Conservation (phyloP, 1,140 invertebrate species). For the Drosophila mojavensis region DNA sequence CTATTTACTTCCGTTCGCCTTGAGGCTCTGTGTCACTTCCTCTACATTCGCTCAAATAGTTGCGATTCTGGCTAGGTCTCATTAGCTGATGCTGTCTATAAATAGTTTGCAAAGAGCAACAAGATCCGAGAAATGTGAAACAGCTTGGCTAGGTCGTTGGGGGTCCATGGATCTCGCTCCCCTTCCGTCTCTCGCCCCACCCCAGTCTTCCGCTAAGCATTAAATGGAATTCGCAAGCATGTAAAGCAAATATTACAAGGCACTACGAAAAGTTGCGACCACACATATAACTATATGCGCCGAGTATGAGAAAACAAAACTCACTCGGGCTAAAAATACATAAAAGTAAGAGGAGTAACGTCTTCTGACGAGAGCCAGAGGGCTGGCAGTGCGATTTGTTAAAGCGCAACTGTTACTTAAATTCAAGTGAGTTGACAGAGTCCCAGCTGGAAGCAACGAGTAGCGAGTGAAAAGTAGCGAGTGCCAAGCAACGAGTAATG, state of each 20-base stretch:
- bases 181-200: neutral
- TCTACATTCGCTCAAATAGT: slow-evolving; percentile 23
- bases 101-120: slow-evolving; percentile 14
- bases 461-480: too few relatives aligned
- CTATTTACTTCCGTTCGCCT: slow-evolving; percentile 40
- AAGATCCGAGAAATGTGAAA: neutral
- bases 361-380: slow-evolving; percentile 5
- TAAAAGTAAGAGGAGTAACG: neutral
- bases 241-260: slow-evolving; percentile 49
- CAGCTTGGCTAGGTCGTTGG: neutral
- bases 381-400: neutral
- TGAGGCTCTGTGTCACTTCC: slow-evolving; percentile 31
- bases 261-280: slow-evolving; percentile 37
- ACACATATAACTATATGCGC: slow-evolving; percentile 26
- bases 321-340: slow-evolving; percentile 39
- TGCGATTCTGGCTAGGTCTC: slow-evolving; percentile 29
- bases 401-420: slow-evolving; percentile 19
- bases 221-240: slow-evolving; percentile 51
- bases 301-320: slow-evolving; percentile 22
- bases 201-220: neutral
- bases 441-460: too few relatives aligned
- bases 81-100: slow-evolving; percentile 37
- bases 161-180: too few relatives aligned
- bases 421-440: neutral
- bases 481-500: too few relatives aligned